Base-by-base conservation (phyloP, 2,797 vertebrate species). In the Octomys mimax region DNA sequence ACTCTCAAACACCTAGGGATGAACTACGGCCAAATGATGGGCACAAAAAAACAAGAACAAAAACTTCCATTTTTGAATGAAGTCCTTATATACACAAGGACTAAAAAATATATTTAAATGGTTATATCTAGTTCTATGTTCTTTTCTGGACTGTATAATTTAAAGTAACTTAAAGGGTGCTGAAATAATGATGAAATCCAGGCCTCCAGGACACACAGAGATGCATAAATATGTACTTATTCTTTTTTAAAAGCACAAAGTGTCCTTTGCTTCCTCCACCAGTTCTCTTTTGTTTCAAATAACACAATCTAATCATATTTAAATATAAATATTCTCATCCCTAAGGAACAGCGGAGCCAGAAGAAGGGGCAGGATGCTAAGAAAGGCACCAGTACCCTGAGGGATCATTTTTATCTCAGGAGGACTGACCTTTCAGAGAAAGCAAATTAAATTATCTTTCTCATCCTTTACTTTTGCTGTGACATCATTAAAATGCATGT, bases 361-460 rank as follows among this genome's bases (percentile, higher is more conserved):
- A 59, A 92, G 93, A 97, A 97, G 86, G 54, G 84, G 71, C 92
- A 84, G 13, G 91, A 94, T 49, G 28, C 66, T 0, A 85, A 97
- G 97, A 98, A 98, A 98, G 97, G 90, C 97, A 97, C 33, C 95
- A 96, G 96, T 95, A 97, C 95, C 98, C 98, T 98, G 92, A 94
- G 98, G 98, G 98, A 98, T 97, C 98, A 98, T 98, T 97, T 98
- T 98, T 95, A 97, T 98, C 98, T 98, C 98, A 96, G 96, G 98
- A 98, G 98, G 98, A 97, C 95, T 99, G 98, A 99, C 98, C 98
- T 99, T 99, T 99, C 96, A 94, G 75, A 98, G 97, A 98, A 98
- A 98, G 98, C 98, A 99, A 99, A 98, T 98, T 98, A 98, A 98
- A 98, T 98, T 99, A 98, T 98, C 98, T 98, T 98, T 98, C 97